Percentiles rank a stretch among this genome's conserved stretches.
Evolutionary conservation across 2,113 vertebrate genomes (phyloP).

Genomic region (Dasypus novemcinctus): DNA sequence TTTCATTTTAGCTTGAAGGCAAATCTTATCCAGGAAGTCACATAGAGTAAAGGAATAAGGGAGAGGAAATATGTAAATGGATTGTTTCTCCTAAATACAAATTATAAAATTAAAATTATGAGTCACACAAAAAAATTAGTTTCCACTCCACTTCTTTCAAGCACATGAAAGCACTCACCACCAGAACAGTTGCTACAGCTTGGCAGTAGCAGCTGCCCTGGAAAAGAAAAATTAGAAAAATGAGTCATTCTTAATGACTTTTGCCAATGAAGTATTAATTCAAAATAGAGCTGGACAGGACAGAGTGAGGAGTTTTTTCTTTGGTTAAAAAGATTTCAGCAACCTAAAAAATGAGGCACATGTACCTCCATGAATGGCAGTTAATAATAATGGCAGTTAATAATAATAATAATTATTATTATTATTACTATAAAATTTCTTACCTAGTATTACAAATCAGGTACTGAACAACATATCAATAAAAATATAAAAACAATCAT

Average conservation of each 20-base stretch:
- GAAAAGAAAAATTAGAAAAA: conserved; percentile 70
- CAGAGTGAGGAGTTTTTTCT: not conserved
- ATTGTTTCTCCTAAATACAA: not conserved
- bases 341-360: not conserved
- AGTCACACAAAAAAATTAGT: conserved; percentile 28
- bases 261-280: conserved; percentile 69
- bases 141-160: conserved; percentile 40
- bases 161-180: not conserved
- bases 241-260: conserved; percentile 77
- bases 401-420: not conserved
- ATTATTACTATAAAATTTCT: not conserved
- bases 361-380: not conserved
- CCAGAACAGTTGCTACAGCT: conserved; percentile 68
- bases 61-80: not conserved
- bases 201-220: conserved; percentile 69
- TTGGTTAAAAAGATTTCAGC: conserved; percentile 17
- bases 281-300: conserved; percentile 65
- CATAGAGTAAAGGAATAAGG: not conserved
- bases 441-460: not conserved
- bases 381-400: not conserved
- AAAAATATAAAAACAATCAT: not conserved
- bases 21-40: not conserved
- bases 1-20: not conserved
- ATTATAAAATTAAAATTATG: conserved; percentile 51
- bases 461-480: not conserved